Conservation (phyloP, 2,113 vertebrate species). For the Hemibagrus wyckioides region DNA sequence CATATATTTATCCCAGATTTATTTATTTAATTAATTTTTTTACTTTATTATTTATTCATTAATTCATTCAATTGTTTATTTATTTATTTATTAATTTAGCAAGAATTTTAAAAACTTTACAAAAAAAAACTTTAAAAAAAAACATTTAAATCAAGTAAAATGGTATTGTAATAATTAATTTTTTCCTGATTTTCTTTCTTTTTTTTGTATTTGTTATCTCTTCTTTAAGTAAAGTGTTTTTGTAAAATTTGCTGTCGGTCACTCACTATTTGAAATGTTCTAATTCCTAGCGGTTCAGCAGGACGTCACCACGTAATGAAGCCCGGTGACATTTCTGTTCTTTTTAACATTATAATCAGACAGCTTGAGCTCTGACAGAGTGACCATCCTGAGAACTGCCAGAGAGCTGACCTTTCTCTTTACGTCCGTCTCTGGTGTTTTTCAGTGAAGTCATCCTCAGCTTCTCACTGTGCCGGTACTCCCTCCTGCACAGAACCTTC, state of each 20-base stretch:
- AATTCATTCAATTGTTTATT: too few relatives aligned
- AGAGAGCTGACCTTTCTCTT: not conserved
- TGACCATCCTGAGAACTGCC: not conserved
- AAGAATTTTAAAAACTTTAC: too few relatives aligned
- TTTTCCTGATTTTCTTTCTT: not conserved
- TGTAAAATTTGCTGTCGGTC: not conserved
- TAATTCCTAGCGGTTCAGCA: not conserved
- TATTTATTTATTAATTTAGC: too few relatives aligned
- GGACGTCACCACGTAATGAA: not conserved
- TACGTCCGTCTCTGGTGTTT: not conserved
- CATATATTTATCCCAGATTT: too few relatives aligned
- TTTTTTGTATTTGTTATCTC: not conserved
- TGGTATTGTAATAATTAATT: not conserved
- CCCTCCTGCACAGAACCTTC: not conserved
- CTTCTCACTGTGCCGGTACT: not conserved
- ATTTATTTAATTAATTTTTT: too few relatives aligned
- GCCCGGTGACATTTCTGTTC: not conserved
- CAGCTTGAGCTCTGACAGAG: not conserved
- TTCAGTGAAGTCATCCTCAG: not conserved
- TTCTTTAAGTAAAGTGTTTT: not conserved
- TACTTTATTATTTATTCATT: too few relatives aligned
- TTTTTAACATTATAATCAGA: not conserved
- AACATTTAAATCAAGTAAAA: too few relatives aligned
- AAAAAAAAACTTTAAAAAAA: too few relatives aligned
- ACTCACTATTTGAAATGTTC: not conserved